Percentiles rank a stretch among this genome's conserved stretches.
Conservation (phyloP, 2,888 invertebrate genomes). For the Tryphoninae sp. region DNA sequence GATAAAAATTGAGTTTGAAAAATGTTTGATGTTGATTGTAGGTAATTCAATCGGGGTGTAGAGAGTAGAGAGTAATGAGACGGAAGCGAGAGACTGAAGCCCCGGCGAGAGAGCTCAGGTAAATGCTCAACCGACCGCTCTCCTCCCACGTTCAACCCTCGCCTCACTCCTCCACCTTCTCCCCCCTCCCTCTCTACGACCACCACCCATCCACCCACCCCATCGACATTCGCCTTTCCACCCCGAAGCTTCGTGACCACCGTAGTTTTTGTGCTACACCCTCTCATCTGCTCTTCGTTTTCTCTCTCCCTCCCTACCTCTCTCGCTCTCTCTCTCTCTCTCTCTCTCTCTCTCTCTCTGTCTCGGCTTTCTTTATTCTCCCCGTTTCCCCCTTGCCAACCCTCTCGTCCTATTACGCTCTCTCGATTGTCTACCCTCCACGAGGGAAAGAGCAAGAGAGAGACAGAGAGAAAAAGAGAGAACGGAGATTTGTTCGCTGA, state of each 20-base stretch:
- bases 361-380: slow-evolving; percentile 18
- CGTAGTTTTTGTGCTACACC: slow-evolving; percentile 48
- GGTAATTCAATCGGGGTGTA: slow-evolving; percentile 77
- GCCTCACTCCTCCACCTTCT: slow-evolving; percentile 48
- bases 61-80: slow-evolving; percentile 78
- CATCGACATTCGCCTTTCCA: slow-evolving; percentile 32
- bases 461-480: slow-evolving; percentile 22
- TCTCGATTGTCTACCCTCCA: slow-evolving; percentile 63
- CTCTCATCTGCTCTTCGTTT: slow-evolving; percentile 13
- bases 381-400: slow-evolving; percentile 38
- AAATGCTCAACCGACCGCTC: slow-evolving; percentile 73
- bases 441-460: neutral
- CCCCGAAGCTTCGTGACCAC: slow-evolving; percentile 14
- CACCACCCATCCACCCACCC: neutral
- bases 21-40: slow-evolving; percentile 79
- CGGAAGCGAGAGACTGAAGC: slow-evolving; percentile 76
- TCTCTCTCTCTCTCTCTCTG: slow-evolving; percentile 25
- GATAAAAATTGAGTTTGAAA: slow-evolving; percentile 76
- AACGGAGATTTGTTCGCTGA: slow-evolving; percentile 73
- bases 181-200: slow-evolving; percentile 29
- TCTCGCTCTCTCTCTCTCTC: no score
- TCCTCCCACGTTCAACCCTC: slow-evolving; percentile 60
- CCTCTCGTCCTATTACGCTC: slow-evolving; percentile 61
- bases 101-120: slow-evolving; percentile 71
- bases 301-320: slow-evolving; percentile 35